Evolutionary conservation across 2,888 invertebrate genomes (phyloP), one percentile per base, ranked within the genome.

Genomic region (Lypha dubia): DNA sequence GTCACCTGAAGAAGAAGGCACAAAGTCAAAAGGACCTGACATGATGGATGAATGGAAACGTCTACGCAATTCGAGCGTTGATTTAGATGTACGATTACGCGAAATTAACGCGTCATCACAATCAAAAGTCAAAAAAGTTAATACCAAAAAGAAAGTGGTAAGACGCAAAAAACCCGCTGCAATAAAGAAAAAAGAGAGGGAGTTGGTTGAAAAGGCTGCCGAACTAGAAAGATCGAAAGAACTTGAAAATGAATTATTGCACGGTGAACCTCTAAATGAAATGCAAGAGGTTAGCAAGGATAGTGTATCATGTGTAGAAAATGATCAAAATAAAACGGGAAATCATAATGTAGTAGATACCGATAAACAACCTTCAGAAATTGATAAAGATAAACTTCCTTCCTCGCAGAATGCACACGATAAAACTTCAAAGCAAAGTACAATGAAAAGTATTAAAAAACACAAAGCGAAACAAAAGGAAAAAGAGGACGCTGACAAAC

Each of bases 71-170:
- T 83, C 86, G 0, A 87, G 75, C 24, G 80, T 62, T 0, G 90
- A 92, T 44, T 88, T 91, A n/a, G 92, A 91, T 81, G 88, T 89
- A n/a, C 90, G 91, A 15, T 71, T 91, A 63, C 89, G 92, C 1
- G 90, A 90, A 75, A 88, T 91, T 8, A 91, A 89, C 84, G 88
- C 90, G 84, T 80, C 74, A 35, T 44, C 22, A 46, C 24, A 83
- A 53, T 41, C 85, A 17, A 49, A 79, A 22, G 68, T 65, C 15
- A 86, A 84, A 35, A 83, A 81, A 56, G 67, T 82, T 7, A 68
- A 87, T 22, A 79, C 81, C 7, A 68, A 87, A 80, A 80, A 76
- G 73, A 65, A 88, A 5, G 74, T 71, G 4, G 74, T 70, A 83
- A 84, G 70, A 28, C 79, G 87, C 53, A 85, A 86, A 85, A 87